These are phyloP conservation scores for Drosophila paramelanica DNA, from an alignment of 2,888 invertebrate species.

Conservation along the genomic window DNA sequence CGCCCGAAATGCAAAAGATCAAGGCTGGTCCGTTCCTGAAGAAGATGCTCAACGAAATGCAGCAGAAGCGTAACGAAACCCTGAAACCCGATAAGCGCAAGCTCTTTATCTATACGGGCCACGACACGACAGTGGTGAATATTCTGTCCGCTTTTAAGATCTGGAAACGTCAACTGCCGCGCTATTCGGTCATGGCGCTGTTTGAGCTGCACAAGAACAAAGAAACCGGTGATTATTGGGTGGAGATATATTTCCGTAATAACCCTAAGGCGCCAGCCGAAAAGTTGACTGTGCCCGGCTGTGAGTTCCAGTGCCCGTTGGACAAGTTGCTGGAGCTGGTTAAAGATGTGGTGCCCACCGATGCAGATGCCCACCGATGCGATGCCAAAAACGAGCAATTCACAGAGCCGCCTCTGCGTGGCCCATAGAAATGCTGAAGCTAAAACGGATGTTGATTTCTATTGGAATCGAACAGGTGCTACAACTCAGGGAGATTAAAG, in stretches of 20 bases:
- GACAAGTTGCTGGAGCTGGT: constrained; percentile 86
- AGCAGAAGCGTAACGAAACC: constrained; percentile 85
- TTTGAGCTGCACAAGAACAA: constrained; percentile 88
- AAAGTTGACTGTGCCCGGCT: constrained; percentile 88
- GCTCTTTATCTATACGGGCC: constrained; percentile 89
- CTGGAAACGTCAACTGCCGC: constrained; percentile 89
- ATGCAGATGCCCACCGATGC: constrained; percentile 87
- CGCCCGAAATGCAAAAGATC: constrained; percentile 87
- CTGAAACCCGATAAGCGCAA: constrained; percentile 86
- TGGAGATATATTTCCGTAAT: constrained; percentile 85
- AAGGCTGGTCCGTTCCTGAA: constrained; percentile 88
- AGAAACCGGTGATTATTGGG: constrained; percentile 85
- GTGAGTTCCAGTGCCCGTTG: constrained; percentile 88
- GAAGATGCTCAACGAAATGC: constrained; percentile 88
- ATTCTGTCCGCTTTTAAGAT: constrained; percentile 88
- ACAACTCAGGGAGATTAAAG: constrained; percentile 42
- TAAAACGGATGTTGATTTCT: constrained; percentile 7
- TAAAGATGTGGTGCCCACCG: constrained; percentile 86
- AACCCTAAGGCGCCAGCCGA: constrained; percentile 86
- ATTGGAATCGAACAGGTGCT: too few relatives aligned
- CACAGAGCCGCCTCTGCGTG: constrained; percentile 86
- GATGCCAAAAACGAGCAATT: constrained; percentile 86
- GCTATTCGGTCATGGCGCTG: constrained; percentile 88
- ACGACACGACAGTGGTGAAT: constrained; percentile 90
- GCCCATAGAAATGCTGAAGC: constrained; percentile 73